These are phyloP conservation scores for Trichopoda pennipes DNA, from an alignment of 2,888 invertebrate genomes.

Conservation along the genomic window DNA sequence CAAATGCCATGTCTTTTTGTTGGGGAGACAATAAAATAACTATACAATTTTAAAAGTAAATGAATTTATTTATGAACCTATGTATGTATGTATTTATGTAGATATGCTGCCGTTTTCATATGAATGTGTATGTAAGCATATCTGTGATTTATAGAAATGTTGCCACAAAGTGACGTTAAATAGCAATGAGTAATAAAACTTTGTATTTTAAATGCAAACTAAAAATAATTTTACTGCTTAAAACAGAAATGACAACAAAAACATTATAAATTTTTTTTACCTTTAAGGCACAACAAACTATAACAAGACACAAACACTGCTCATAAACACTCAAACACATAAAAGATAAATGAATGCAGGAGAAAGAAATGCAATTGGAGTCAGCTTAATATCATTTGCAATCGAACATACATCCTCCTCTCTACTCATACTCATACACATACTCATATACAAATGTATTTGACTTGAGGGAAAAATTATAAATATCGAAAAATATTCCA, in stretches of 20 bases:
- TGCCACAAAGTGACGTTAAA: constrained; percentile 56
- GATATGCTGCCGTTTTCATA: too few relatives aligned
- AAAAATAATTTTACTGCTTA: constrained; percentile 14
- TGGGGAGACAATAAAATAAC: constrained; percentile 8
- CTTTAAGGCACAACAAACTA: constrained; percentile 3
- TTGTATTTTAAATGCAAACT: constrained; percentile 31
- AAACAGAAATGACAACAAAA: neutral
- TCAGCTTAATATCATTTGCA: neutral
- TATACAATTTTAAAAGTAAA: constrained; percentile 4
- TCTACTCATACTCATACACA: neutral
- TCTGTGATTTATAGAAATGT: neutral
- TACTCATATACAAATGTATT: neutral
- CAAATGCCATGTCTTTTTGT: constrained; percentile 6
- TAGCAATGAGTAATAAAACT: constrained; percentile 57
- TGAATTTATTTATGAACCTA: constrained; percentile 8
- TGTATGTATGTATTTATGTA: neutral
- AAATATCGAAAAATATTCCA: constrained; percentile 54
- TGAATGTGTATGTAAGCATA: neutral
- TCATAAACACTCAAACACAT: too few relatives aligned
- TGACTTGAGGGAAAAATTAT: constrained; percentile 31
- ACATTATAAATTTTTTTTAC: constrained; percentile 17
- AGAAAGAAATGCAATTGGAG: constrained; percentile 27
- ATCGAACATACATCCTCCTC: too few relatives aligned
- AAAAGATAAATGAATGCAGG: constrained; percentile 28
- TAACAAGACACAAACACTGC: too few relatives aligned